These are phyloP conservation scores for Thelaira solivaga DNA, from an alignment of 2,888 invertebrate genomes.

Conservation along the genomic window DNA sequence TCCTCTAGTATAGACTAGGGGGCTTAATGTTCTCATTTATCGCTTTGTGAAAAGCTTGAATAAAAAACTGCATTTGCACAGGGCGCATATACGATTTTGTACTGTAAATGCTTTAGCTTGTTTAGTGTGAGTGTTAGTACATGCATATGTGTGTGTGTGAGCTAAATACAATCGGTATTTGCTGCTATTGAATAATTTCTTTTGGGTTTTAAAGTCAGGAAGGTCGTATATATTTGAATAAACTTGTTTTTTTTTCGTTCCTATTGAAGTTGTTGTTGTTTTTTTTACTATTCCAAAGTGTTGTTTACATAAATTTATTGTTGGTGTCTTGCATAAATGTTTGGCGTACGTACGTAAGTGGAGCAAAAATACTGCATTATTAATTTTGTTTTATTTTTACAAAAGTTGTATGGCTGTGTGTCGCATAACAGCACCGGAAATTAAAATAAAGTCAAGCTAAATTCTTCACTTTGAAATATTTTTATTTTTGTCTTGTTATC, in stretches of 20 bases:
- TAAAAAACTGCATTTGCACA: slow-evolving; percentile 16
- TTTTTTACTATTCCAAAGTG: slow-evolving; percentile 8
- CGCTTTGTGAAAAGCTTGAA: not conserved
- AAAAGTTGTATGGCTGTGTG: not conserved
- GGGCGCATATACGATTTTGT: not conserved
- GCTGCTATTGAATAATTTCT: slow-evolving; percentile 21
- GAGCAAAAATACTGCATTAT: slow-evolving; percentile 61
- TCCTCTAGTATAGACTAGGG: not conserved
- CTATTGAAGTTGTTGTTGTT: not conserved
- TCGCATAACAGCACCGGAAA: too few relatives aligned
- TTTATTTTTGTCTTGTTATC: too few relatives aligned
- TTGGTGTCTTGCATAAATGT: slow-evolving; percentile 43
- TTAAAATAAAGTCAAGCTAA: too few relatives aligned
- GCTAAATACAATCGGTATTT: not conserved
- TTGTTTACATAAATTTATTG: slow-evolving; percentile 48
- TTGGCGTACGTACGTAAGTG: slow-evolving; percentile 56
- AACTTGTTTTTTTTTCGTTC: not conserved
- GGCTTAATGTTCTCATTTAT: not conserved
- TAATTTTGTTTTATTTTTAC: slow-evolving; percentile 40
- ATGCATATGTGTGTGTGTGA: not conserved
- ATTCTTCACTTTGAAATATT: too few relatives aligned
- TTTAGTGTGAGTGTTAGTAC: not conserved
- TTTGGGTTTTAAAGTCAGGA: slow-evolving; percentile 39
- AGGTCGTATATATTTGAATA: slow-evolving; percentile 49
- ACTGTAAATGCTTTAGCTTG: not conserved